phyloP scores from a whole-genome alignment of 2,888 invertebrate species.

The Scaptodrosophila latifasciaeformis region DNA sequence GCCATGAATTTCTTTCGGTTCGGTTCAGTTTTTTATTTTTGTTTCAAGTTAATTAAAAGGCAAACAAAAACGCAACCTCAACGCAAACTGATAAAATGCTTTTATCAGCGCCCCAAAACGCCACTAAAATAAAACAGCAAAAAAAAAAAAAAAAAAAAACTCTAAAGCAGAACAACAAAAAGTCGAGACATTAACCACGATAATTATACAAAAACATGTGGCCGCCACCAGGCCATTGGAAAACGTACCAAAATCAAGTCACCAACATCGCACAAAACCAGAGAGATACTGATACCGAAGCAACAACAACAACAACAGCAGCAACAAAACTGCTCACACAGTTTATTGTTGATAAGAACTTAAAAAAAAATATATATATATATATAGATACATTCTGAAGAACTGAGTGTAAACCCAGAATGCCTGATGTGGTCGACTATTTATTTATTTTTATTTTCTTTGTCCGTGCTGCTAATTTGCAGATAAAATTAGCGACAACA shows the following conservation, averaged over 20 bases:
- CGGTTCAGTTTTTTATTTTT: no score
- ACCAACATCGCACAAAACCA: neutral
- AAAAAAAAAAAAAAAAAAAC: conserved; percentile 12
- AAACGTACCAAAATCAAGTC: conserved; percentile 11
- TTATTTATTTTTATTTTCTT: conserved; percentile 1
- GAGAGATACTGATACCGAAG: neutral
- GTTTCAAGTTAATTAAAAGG: conserved; percentile 64
- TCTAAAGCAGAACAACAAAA: conserved; percentile 12
- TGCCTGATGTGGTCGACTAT: no score
- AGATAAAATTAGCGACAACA: conserved; percentile 2
- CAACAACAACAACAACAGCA: no score
- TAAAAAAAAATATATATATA: neutral
- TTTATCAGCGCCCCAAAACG: conserved; percentile 52
- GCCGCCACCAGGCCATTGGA: conserved; percentile 28
- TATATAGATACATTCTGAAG: no score
- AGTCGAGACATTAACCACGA: conserved; percentile 61
- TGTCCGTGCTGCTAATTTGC: neutral
- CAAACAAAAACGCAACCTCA: conserved; percentile 52
- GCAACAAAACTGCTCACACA: no score
- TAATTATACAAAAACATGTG: conserved; percentile 63
- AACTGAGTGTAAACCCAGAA: no score
- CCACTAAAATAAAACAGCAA: conserved; percentile 11
- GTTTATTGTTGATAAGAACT: neutral
- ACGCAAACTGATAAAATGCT: conserved; percentile 40
- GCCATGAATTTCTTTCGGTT: conserved; percentile 31